phyloP scores from a whole-genome alignment of 2,113 vertebrate genomes.

The Poicephalus gulielmi region DNA sequence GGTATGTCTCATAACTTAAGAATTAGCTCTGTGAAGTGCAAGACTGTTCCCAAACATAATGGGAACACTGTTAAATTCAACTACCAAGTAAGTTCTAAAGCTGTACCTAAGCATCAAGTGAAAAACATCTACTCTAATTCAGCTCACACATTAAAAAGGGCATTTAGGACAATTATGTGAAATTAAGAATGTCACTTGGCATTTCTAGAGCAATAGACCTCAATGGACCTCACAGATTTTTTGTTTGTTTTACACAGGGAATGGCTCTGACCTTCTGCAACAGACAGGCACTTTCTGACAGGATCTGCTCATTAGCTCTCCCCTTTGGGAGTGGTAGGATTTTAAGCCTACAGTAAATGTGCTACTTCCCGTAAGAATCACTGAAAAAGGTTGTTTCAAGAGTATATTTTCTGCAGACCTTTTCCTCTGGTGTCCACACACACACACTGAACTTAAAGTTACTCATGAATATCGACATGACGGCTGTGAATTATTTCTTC shows the following conservation, averaged over 20 bases:
- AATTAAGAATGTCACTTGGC: background rate
- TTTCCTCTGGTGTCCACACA: background rate
- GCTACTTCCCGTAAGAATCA: background rate
- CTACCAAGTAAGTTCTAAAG: background rate
- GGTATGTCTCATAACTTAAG: background rate
- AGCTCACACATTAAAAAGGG: background rate
- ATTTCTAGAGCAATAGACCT: background rate
- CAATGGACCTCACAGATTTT: accelerated
- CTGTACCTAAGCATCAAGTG: background rate
- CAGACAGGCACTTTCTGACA: background rate
- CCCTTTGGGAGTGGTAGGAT: background rate
- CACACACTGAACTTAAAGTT: background rate
- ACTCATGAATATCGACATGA: background rate
- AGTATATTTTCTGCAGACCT: background rate
- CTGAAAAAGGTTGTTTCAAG: background rate
- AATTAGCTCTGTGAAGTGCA: background rate
- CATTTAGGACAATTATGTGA: background rate
- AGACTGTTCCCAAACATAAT: background rate
- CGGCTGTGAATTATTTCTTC: background rate
- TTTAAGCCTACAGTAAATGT: background rate
- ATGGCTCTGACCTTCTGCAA: background rate
- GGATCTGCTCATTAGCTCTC: background rate
- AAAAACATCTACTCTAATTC: background rate
- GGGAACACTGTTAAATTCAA: background rate
- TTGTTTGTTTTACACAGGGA: background rate